phyloP scores from a whole-genome alignment of 1,140 invertebrate genomes.

The Drosophila nigromelanica region DNA sequence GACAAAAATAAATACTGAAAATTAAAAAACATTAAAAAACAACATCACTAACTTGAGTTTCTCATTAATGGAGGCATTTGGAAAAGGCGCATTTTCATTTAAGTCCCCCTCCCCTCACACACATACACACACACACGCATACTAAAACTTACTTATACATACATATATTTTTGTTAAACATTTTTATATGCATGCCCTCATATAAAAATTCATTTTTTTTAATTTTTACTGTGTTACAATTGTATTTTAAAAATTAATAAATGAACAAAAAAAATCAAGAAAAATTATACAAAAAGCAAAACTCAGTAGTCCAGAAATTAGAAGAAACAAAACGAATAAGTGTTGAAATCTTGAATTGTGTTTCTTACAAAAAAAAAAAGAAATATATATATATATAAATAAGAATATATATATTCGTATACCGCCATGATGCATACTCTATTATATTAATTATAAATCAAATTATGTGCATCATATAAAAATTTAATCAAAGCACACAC shows the following conservation, averaged over 20 bases:
- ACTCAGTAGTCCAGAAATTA: conserved; percentile 48
- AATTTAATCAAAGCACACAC: conserved; percentile 42
- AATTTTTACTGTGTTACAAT: conserved; percentile 74
- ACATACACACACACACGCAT: conserved; percentile 7
- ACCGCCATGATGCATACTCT: conserved; percentile 26
- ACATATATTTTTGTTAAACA: conserved; percentile 47
- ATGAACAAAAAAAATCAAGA: conserved; percentile 45
- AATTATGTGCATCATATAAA: conserved; percentile 54
- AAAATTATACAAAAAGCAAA: conserved; percentile 41
- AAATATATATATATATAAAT: conserved; percentile 29
- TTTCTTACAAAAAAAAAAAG: conserved; percentile 32
- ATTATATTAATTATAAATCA: conserved; percentile 49
- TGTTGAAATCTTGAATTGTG: conserved; percentile 46
- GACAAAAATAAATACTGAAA: conserved; percentile 14
- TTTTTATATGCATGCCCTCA: conserved; percentile 50
- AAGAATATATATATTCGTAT: conserved; percentile 25
- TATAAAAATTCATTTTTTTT: conserved; percentile 59
- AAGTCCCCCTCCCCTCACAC: not conserved
- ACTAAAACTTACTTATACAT: conserved; percentile 5
- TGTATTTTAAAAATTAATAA: conserved; percentile 64
- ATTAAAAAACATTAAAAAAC: conserved; percentile 18
- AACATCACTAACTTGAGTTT: no score
- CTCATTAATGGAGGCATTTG: conserved; percentile 18
- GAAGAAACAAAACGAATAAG: conserved; percentile 26
- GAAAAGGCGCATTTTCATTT: conserved; percentile 30